A percentile compares a stretch with the other conserved stretches of the same genome.
Evolutionary conservation across 1,140 invertebrate species (phyloP).

Genomic region (Drosophila varians): DNA sequence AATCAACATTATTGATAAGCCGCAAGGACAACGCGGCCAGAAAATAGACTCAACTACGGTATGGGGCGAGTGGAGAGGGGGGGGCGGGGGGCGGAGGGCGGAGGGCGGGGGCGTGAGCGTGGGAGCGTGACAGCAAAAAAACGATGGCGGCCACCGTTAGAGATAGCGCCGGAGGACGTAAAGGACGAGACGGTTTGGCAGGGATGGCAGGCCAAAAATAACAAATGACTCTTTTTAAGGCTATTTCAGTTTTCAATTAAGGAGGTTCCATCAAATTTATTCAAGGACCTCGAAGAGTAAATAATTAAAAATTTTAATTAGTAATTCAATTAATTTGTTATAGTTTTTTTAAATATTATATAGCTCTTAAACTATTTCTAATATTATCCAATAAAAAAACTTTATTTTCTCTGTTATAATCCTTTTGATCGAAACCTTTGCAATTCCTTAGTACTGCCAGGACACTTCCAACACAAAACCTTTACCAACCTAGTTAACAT

Average conservation of each 20-base stretch:
- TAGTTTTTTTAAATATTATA: too few relatives aligned
- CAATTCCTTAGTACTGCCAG: too few relatives aligned
- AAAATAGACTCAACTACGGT: background rate
- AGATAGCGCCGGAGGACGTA: constrained; percentile 1
- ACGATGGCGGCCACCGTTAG: background rate
- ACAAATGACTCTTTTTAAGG: background rate
- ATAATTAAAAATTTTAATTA: too few relatives aligned
- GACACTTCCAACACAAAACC: too few relatives aligned
- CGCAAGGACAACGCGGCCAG: constrained; percentile 72
- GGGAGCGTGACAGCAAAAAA: background rate
- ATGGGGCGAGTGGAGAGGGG: too few relatives aligned
- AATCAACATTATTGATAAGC: constrained; percentile 82
- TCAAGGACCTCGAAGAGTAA: too few relatives aligned
- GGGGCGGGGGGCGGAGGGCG: background rate
- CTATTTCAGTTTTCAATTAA: background rate
- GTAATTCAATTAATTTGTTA: too few relatives aligned
- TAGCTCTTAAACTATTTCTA: too few relatives aligned
- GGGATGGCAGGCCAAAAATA: background rate
- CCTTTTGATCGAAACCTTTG: too few relatives aligned
- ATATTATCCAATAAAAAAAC: too few relatives aligned
- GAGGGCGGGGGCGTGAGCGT: background rate
- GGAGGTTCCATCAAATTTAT: background rate
- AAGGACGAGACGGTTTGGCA: constrained; percentile 2
- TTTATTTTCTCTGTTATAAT: too few relatives aligned
- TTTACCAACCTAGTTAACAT: too few relatives aligned